A percentile compares a stretch with the other conserved stretches of the same genome.
phyloP scores from a whole-genome alignment of 2,113 vertebrate genomes.

The Leptobrachium ailaonicum region DNA sequence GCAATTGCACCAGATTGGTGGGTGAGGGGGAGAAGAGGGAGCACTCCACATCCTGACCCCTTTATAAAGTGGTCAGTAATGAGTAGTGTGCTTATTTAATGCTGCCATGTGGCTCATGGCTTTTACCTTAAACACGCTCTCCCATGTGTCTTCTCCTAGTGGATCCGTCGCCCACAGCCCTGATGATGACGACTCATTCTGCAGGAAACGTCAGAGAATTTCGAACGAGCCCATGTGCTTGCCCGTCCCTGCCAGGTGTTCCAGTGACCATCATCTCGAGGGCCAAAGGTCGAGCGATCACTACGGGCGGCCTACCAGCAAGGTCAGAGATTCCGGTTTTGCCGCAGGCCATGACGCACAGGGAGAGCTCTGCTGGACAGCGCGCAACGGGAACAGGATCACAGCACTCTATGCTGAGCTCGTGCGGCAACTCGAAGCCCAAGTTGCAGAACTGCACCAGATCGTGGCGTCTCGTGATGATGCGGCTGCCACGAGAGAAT shows the following conservation, averaged over 20 bases:
- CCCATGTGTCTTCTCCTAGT: background rate
- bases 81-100: too few relatives aligned
- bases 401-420: conserved; percentile 47
- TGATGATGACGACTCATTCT: conserved; percentile 9
- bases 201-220: conserved; percentile 32
- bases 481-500: conserved; percentile 12
- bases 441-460: conserved; percentile 48
- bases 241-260: background rate
- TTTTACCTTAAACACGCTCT: background rate
- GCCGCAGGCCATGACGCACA: background rate
- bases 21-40: too few relatives aligned
- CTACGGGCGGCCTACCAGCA: background rate
- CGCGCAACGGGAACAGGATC: conserved; percentile 18
- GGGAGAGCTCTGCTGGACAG: conserved; percentile 7
- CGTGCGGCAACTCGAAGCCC: conserved; percentile 52
- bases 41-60: too few relatives aligned
- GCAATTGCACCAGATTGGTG: too few relatives aligned
- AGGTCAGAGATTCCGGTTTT: background rate
- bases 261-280: background rate
- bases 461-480: conserved; percentile 38
- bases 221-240: conserved; percentile 3
- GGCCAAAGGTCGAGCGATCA: background rate
- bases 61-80: too few relatives aligned
- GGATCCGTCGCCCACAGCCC: background rate
- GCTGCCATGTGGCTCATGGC: too few relatives aligned